A percentile compares a stretch with the other conserved stretches of the same genome.
phyloP scores from a whole-genome alignment of 2,888 invertebrate genomes.

The Xylocampa areola region DNA sequence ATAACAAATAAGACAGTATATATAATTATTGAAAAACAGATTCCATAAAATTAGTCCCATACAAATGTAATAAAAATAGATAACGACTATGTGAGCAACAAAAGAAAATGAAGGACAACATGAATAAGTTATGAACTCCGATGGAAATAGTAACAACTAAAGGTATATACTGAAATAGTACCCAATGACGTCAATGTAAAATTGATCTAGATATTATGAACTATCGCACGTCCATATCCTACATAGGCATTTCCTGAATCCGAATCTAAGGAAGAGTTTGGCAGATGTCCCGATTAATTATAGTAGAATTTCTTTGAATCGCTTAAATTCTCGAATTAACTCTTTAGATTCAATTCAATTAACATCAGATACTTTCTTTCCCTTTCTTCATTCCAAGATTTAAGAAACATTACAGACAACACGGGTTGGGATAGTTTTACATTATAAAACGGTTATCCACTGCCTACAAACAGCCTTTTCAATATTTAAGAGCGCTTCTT shows the following conservation, averaged over 20 bases:
- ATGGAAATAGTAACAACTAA: conserved; percentile 38
- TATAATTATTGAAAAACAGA: conserved; percentile 8
- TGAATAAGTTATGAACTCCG: conserved; percentile 47
- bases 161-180: conserved; percentile 37
- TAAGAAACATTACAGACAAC: conserved; percentile 3
- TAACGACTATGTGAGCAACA: conserved; percentile 32
- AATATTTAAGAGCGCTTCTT: conserved; percentile 37
- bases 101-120: conserved; percentile 50
- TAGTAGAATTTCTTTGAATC: conserved; percentile 5
- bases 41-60: conserved; percentile 26
- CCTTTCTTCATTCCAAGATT: conserved; percentile 14
- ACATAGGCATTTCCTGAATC: conserved; percentile 39
- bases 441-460: conserved; percentile 42
- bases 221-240: conserved; percentile 34
- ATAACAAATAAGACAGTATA: conserved; percentile 7
- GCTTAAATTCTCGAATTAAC: no score
- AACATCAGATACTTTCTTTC: background rate
- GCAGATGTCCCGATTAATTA: conserved; percentile 21
- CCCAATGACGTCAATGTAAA: conserved; percentile 38
- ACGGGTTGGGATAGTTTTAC: conserved; percentile 5
- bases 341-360: no score
- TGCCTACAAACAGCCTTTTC: conserved; percentile 27
- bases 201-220: conserved; percentile 23
- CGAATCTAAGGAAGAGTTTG: conserved; percentile 26
- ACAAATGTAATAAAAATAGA: conserved; percentile 28